Evolutionary conservation across 2,888 invertebrate genomes (phyloP).

Genomic region (Sphaeridia pumilis): DNA sequence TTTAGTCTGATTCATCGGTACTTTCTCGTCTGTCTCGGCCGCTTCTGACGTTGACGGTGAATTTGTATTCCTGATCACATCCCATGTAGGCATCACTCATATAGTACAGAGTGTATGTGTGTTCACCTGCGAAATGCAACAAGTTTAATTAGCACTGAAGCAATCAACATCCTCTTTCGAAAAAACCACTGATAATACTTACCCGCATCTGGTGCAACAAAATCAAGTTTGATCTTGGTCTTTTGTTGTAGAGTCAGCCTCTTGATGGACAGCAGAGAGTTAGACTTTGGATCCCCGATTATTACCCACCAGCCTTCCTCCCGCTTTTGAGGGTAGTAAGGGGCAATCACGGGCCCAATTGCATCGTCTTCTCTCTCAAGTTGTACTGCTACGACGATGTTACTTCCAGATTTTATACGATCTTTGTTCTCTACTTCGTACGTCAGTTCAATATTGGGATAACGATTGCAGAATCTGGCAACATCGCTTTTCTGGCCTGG

Average conservation of each 20-base stretch:
- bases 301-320: slow-evolving; percentile 74
- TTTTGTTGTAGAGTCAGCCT: slow-evolving; percentile 85
- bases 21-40: slow-evolving; percentile 14
- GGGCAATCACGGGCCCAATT: slow-evolving; percentile 92
- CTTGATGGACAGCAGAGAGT: slow-evolving; percentile 93
- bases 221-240: slow-evolving; percentile 77
- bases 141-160: background rate
- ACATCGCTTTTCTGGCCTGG: slow-evolving; percentile 93
- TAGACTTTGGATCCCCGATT: slow-evolving; percentile 88
- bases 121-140: slow-evolving; percentile 50
- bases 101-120: slow-evolving; percentile 89
- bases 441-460: slow-evolving; percentile 93
- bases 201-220: slow-evolving; percentile 74
- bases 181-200: slow-evolving; percentile 19
- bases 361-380: slow-evolving; percentile 95
- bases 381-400: slow-evolving; percentile 79
- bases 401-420: slow-evolving; percentile 62
- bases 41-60: slow-evolving; percentile 66
- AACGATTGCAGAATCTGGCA: slow-evolving; percentile 95
- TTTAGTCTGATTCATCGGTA: slow-evolving; percentile 4
- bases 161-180: background rate
- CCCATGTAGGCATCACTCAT: slow-evolving; percentile 99
- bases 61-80: slow-evolving; percentile 98
- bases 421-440: slow-evolving; percentile 80
- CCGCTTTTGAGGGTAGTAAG: slow-evolving; percentile 76